Base-by-base conservation (phyloP, 37 sponge, comb jelly and placozoan species). In the Halichondria panicea region DNA sequence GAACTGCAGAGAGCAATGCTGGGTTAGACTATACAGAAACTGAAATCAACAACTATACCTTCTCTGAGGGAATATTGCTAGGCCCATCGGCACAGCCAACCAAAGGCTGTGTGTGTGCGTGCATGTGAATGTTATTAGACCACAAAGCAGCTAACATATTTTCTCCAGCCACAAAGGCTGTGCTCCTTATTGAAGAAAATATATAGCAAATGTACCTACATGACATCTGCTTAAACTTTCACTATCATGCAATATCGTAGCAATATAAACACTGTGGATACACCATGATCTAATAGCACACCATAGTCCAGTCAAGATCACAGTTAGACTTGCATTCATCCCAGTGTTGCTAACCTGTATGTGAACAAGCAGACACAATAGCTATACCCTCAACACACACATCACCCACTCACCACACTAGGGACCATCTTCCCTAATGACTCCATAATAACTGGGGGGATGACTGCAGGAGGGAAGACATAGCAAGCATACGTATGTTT, bases 11-110 rank as follows among this genome's bases (percentile, higher is more conserved):
- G 44, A 38, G 12, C 8, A 66, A 41, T 21, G 39, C 9, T 22
- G 32, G 12, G 30, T 52, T 15, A 19, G 19, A 21, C 4, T 22
- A 2, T 31, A 3, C 22, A 21, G 19, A 12, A 2, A n/a, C 13
- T 9, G 66, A 66, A 3, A 15, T 33, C 19, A 13, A 38, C 52
- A 40, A 46, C 18, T 0, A 65, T 68, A 84, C 89, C 89, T 94
- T 75, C 45, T 77, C 57, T 97, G 99, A 33, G 97, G 97, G 55
- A 99, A 99, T 56, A 99, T 73, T 8, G 99, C 99, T 83, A 96
- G 96, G 63, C 97, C 93, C 67, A 96, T 77, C 15, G 99, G 99
- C 27, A 96, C 96, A 15, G 96, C 92, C 64, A 93, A 91, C 25
- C 77, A 77, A 59, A 99, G 54, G 57, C 96, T 95, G 77, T 38